Conservation (phyloP, 2,113 vertebrate species). For the Pontoporia blainvillei region DNA sequence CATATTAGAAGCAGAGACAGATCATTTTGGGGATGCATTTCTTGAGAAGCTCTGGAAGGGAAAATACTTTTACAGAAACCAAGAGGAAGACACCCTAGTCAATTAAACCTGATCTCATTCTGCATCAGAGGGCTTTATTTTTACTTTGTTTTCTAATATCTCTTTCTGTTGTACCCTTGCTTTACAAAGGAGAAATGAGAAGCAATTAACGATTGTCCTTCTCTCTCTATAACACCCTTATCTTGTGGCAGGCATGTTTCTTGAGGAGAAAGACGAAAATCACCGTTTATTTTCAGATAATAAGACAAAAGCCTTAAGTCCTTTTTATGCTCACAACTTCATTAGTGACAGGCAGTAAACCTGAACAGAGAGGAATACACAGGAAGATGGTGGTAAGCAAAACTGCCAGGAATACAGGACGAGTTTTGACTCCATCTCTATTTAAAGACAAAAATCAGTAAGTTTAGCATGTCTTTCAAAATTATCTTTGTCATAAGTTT, state of each 20-base stretch:
- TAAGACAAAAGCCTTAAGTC: constrained; percentile 49
- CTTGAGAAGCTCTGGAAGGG: neutral
- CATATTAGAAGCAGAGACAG: neutral
- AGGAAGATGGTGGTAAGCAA: constrained; percentile 54
- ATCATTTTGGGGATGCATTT: constrained; percentile 49
- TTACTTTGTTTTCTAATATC: constrained; percentile 61
- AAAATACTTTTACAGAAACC: constrained; percentile 17
- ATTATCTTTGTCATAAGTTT: constrained; percentile 3
- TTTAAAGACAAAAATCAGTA: constrained; percentile 43
- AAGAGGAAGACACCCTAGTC: neutral
- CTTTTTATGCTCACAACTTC: neutral
- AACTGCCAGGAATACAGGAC: neutral
- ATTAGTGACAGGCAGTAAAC: constrained; percentile 55
- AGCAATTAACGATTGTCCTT: constrained; percentile 73
- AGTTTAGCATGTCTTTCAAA: constrained; percentile 32
- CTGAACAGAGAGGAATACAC: neutral
- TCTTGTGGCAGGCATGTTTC: constrained; percentile 69
- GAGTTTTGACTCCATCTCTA: neutral
- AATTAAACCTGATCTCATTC: constrained; percentile 48
- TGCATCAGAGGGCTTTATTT: constrained; percentile 55
- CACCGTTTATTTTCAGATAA: constrained; percentile 65
- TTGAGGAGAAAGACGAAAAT: constrained; percentile 56
- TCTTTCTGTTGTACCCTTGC: constrained; percentile 54
- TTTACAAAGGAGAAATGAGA: constrained; percentile 45
- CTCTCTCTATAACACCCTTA: constrained; percentile 57